phyloP scores from a whole-genome alignment of 2,113 vertebrate genomes.

The Lutjanus erythropterus region DNA sequence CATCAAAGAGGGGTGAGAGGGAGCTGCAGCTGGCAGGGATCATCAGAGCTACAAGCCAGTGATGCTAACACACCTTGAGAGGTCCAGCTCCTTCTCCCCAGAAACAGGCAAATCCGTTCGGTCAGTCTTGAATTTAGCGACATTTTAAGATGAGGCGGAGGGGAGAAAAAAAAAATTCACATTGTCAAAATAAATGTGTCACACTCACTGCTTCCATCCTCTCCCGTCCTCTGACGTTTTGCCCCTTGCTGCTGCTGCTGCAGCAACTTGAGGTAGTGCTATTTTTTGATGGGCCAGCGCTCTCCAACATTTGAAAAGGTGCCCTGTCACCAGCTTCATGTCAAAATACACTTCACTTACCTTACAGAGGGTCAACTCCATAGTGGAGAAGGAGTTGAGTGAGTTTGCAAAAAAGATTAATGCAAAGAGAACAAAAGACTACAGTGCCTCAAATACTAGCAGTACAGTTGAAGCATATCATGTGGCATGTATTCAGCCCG shows the following conservation, averaged over 20 bases:
- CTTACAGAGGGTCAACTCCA: conserved; percentile 43
- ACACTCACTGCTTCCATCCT: conserved; percentile 49
- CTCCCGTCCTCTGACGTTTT: conserved; percentile 60
- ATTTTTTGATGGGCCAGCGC: conserved; percentile 58
- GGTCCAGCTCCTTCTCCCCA: conserved; percentile 44
- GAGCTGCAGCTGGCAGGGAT: conserved; percentile 28
- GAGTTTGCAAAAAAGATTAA: conserved; percentile 45
- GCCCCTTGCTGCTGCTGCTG: conserved; percentile 72
- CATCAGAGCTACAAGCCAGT: conserved; percentile 60
- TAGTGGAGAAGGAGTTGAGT: conserved; percentile 16
- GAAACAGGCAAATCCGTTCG: conserved; percentile 66
- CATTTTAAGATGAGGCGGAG: conserved; percentile 66
- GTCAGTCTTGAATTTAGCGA: conserved; percentile 76
- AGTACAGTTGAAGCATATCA: conserved; percentile 55
- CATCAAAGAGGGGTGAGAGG: conserved; percentile 14
- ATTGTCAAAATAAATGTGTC: conserved; percentile 80
- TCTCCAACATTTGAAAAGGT: conserved; percentile 58
- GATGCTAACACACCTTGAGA: conserved; percentile 76
- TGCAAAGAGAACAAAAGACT: conserved; percentile 46
- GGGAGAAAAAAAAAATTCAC: conserved; percentile 40
- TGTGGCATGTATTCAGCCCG: conserved; percentile 55
- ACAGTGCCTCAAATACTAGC: conserved; percentile 39
- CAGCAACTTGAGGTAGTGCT: conserved; percentile 65
- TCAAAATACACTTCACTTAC: conserved; percentile 58
- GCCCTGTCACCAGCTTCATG: conserved; percentile 67